Base-by-base conservation (phyloP, 1,140 invertebrate species). In the Glossosoma conforme region DNA sequence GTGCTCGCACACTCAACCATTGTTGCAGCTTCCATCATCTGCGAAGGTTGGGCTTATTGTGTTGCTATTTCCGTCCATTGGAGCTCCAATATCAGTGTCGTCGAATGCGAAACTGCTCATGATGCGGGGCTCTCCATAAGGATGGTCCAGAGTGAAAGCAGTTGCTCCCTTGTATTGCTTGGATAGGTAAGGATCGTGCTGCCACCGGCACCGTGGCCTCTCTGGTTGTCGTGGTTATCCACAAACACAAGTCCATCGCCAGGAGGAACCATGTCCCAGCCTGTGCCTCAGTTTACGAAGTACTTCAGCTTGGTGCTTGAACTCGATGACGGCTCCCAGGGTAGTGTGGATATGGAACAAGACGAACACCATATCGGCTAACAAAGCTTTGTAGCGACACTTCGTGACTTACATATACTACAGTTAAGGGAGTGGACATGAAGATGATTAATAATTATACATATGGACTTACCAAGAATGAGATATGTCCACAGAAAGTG, bases 1-100 rank as follows among this genome's bases (percentile, higher is more conserved):
- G 65, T 93, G 89, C 67, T 93, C 89, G 62, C 90, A 93, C 1
- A 90, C 68, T 86, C 87, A 93, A 2, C 85, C 87, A 58, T 80
- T 79, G 2, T 68, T 74, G 60, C 88, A 91, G 4, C 68, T 75
- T 1, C 75, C 70, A 58, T 86, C 75, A 54, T 64, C 5, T 14
- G 78, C 74, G 21, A 84, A 74, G 5, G 55, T 64, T 0, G 83
- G 78, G 1, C 74, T 69, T 2, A 78, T 60, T 6, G 76, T 79
- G 56, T 83, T 81, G 15, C 69, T 76, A 33, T 78, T 56, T 0
- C 28, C 33, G 65, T 84, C 46, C n/a, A 24, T 22, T 1, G 56
- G 48, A 9, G 52, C 53, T 36, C 78, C 80, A 38, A 68, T 61
- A 46, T 74, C 66, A 0, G 56, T 60, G 35, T 65, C 32, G 13